Conservation (phyloP, 1,140 invertebrate species). For the Drosophila grimshawi region DNA sequence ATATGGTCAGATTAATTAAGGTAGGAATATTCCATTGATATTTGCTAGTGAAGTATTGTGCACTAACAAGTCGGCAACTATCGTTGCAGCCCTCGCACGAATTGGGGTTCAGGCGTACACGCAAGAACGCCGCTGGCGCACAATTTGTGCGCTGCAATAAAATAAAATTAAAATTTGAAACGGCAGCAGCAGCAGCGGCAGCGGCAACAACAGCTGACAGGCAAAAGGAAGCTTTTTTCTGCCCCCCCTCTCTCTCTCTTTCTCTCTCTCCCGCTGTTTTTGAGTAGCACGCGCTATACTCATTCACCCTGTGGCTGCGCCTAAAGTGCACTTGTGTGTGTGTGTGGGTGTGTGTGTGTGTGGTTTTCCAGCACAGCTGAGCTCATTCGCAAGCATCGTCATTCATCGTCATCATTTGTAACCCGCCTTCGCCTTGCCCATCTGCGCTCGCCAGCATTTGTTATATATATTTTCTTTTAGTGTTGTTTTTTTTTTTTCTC, state of each 20-base stretch:
- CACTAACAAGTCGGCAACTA: neutral
- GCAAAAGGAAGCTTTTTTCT: conserved; percentile 45
- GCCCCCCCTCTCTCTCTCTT: neutral
- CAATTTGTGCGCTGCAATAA: conserved; percentile 78
- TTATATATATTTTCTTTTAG: conserved; percentile 30
- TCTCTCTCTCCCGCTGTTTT: neutral
- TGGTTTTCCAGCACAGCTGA: conserved; percentile 45
- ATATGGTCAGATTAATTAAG: too few species aligned
- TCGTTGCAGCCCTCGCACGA: conserved; percentile 17
- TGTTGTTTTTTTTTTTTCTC: conserved; percentile 36
- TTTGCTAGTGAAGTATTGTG: too few species aligned
- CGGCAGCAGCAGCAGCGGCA: conserved; percentile 54
- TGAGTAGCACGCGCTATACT: neutral
- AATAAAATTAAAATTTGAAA: conserved; percentile 79
- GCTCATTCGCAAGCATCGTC: conserved; percentile 49
- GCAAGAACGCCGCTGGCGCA: conserved; percentile 70
- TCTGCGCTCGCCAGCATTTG: conserved; percentile 3
- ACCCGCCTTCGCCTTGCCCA: neutral
- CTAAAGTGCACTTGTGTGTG: conserved; percentile 33
- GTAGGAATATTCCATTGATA: too few species aligned
- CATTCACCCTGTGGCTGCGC: conserved; percentile 15
- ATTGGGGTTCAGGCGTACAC: conserved; percentile 38
- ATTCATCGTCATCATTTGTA: conserved; percentile 66
- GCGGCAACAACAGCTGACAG: conserved; percentile 22
- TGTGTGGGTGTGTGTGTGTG: conserved; percentile 17